A percentile compares a stretch with the other conserved stretches of the same genome.
Evolutionary conservation across 2,797 vertebrate species (phyloP).

Genomic region (Meriones psammophilus): DNA sequence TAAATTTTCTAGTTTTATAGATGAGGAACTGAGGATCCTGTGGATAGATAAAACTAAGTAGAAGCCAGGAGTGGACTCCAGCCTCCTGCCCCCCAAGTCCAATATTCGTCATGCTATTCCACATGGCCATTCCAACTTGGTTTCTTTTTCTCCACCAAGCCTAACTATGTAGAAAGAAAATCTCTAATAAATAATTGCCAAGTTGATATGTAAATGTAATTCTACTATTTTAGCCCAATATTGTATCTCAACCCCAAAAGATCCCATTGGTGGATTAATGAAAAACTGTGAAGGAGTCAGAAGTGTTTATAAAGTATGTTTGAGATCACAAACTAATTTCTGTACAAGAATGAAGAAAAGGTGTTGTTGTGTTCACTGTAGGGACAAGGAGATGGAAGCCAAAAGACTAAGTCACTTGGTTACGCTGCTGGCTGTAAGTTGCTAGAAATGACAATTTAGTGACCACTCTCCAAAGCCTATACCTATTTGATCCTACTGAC

Average conservation of each 20-base stretch:
- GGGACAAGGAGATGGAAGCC: neutral
- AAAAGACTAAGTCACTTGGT: neutral
- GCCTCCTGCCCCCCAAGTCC: conserved; percentile 6
- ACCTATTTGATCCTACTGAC: neutral
- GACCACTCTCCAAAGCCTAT: neutral
- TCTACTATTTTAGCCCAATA: neutral
- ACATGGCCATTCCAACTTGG: neutral
- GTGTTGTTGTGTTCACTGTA: neutral
- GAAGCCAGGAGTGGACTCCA: neutral
- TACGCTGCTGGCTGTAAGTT: neutral
- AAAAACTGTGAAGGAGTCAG: neutral
- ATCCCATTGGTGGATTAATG: neutral
- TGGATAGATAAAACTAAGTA: neutral
- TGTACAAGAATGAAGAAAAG: neutral
- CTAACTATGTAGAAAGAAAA: neutral
- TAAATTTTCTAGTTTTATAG: conserved; percentile 15
- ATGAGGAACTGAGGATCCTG: neutral
- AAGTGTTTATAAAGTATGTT: neutral
- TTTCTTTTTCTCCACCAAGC: neutral
- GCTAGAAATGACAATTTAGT: neutral
- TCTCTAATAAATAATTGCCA: neutral
- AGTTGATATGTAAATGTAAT: neutral
- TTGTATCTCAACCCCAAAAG: neutral
- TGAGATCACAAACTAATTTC: conserved; percentile 11
- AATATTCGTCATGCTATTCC: neutral